A percentile compares a stretch with the other conserved stretches of the same genome.
Evolutionary conservation across 2,113 vertebrate species (phyloP).

Genomic region (Oreocharis arfaki): DNA sequence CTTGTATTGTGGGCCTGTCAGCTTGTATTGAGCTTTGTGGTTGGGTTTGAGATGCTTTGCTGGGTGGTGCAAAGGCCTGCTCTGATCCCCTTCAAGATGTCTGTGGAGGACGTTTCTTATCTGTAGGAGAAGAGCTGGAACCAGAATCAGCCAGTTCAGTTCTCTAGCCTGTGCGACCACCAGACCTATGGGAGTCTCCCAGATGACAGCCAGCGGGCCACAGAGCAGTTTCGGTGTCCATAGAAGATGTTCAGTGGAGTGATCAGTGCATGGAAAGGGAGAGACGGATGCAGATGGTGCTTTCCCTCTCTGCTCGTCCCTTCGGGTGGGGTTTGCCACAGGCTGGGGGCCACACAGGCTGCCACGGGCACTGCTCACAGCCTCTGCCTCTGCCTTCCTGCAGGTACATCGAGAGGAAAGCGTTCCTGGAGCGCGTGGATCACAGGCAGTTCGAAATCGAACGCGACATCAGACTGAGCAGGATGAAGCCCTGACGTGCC

Average conservation of each 20-base stretch:
- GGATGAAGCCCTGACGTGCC: conserved; percentile 85
- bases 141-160: not conserved
- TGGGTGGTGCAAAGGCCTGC: not conserved
- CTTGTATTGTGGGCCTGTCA: rapidly evolving
- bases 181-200: not conserved
- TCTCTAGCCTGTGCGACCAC: not conserved
- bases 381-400: not conserved
- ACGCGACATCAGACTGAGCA: conserved; percentile 86
- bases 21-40: not conserved
- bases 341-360: not conserved
- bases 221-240: not conserved
- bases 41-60: not conserved
- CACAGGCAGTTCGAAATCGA: conserved; percentile 94
- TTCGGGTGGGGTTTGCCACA: rapidly evolving
- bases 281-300: not conserved
- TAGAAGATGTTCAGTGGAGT: not conserved
- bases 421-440: conserved; percentile 94
- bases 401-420: conserved; percentile 95
- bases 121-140: not conserved
- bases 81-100: not conserved
- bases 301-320: not conserved
- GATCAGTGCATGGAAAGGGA: not conserved
- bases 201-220: not conserved
- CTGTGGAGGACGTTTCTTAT: not conserved
- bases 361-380: not conserved